These are phyloP conservation scores for Pasiphila rectangulata DNA, from an alignment of 2,888 invertebrate species.

Conservation along the genomic window DNA sequence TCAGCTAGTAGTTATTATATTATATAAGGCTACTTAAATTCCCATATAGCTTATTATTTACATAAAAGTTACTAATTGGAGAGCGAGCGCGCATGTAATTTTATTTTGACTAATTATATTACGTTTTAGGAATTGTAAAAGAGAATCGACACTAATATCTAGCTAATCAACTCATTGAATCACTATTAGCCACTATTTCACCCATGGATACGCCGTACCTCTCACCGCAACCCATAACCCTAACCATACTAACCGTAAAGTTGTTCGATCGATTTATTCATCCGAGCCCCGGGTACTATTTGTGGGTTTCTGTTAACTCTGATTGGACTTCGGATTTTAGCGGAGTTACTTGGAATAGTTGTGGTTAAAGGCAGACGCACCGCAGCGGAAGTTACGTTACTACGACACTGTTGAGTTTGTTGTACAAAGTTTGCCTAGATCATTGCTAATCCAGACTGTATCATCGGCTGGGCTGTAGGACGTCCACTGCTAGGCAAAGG, in stretches of 20 bases:
- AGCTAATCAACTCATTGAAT: too few species aligned
- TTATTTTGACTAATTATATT: too few species aligned
- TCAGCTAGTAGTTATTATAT: too few species aligned
- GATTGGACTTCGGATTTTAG: not conserved
- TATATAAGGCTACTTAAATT: too few species aligned
- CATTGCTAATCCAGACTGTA: too few species aligned
- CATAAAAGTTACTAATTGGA: too few species aligned
- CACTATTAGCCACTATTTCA: not conserved
- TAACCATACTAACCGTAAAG: conserved; percentile 4
- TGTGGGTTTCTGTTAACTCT: not conserved
- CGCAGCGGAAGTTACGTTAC: not conserved
- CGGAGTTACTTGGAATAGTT: not conserved
- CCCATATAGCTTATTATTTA: too few species aligned
- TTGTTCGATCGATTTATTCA: conserved; percentile 16
- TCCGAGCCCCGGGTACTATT: conserved; percentile 1
- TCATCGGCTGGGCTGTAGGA: too few species aligned
- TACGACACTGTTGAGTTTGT: not conserved
- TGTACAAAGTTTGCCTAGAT: not conserved
- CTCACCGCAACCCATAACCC: conserved; percentile 6
- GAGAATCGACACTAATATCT: too few species aligned
- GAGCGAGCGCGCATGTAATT: too few species aligned
- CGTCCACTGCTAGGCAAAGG: too few species aligned
- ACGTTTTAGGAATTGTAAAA: too few species aligned
- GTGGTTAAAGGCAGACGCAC: not conserved
- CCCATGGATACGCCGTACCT: not conserved